Evolutionary conservation across 2,888 invertebrate genomes (phyloP).

Genomic region (Cephonodes hylas): DNA sequence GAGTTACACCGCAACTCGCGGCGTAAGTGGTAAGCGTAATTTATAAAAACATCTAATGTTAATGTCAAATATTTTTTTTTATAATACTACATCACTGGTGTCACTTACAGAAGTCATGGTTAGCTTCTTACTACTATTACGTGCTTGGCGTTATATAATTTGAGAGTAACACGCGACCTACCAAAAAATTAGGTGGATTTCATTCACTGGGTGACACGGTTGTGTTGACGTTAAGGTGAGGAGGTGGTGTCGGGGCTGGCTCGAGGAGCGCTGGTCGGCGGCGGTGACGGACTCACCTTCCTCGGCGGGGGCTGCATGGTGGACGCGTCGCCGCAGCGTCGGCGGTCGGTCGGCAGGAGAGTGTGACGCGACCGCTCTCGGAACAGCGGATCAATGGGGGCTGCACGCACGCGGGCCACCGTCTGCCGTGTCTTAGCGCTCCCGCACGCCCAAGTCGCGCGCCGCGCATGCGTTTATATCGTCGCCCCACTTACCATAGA

Average conservation of each 20-base stretch:
- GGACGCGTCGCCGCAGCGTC: constrained; percentile 27
- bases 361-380: constrained; percentile 24
- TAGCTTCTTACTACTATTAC: constrained; percentile 12
- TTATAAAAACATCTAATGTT: neutral
- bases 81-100: neutral
- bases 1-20: neutral
- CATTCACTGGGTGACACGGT: constrained; percentile 20
- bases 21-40: neutral
- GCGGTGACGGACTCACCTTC: constrained; percentile 84
- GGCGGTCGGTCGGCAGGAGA: constrained; percentile 34
- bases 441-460: constrained; percentile 24
- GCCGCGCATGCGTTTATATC: constrained; percentile 40
- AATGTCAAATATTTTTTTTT: neutral
- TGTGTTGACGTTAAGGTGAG: constrained; percentile 17
- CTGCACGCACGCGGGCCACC: constrained; percentile 50
- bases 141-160: constrained; percentile 26
- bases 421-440: constrained; percentile 43
- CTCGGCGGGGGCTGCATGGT: constrained; percentile 92
- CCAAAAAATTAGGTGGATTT: constrained; percentile 18
- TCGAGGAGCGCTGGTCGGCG: constrained; percentile 9
- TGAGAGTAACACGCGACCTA: constrained; percentile 17
- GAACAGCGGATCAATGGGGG: constrained; percentile 45
- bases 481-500: constrained; percentile 22
- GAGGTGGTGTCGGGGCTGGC: neutral
- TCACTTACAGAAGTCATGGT: neutral